phyloP scores from a whole-genome alignment of 2,797 vertebrate species.

The Acanthurus tractus region DNA sequence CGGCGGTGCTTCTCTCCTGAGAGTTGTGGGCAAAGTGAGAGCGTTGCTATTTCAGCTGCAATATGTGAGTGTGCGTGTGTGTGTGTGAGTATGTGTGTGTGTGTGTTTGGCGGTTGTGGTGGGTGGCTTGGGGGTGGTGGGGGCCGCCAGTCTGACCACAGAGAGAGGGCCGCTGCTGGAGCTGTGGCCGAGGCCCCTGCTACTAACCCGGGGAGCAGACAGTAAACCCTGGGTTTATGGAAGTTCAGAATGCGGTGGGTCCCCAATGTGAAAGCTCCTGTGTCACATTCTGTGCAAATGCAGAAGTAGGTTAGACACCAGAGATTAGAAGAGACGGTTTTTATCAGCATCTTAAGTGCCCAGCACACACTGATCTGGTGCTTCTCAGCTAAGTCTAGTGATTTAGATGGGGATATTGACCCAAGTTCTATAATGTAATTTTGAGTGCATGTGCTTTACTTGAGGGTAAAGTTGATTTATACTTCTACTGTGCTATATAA shows the following conservation, averaged over 20 bases:
- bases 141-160: slow-evolving; percentile 71
- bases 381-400: neutral
- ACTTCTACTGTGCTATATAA: neutral
- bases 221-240: slow-evolving; percentile 75
- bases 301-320: slow-evolving; percentile 59
- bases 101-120: slow-evolving; percentile 36
- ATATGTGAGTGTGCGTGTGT: slow-evolving; percentile 19
- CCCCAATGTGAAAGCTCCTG: slow-evolving; percentile 66
- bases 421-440: neutral
- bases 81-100: too few species aligned
- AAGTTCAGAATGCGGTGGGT: slow-evolving; percentile 74
- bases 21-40: slow-evolving; percentile 61
- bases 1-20: slow-evolving; percentile 68
- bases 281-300: slow-evolving; percentile 30
- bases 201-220: slow-evolving; percentile 79
- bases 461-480: neutral
- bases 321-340: slow-evolving; percentile 6
- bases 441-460: neutral
- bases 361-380: slow-evolving; percentile 3
- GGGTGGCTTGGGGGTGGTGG: slow-evolving; percentile 32
- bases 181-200: slow-evolving; percentile 79
- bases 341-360: neutral
- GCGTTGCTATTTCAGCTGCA: slow-evolving; percentile 78
- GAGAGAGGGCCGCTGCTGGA: slow-evolving; percentile 74
- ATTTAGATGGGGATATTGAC: neutral